These are phyloP conservation scores for Pedetes capensis DNA, from an alignment of 2,113 vertebrate genomes.

Conservation along the genomic window DNA sequence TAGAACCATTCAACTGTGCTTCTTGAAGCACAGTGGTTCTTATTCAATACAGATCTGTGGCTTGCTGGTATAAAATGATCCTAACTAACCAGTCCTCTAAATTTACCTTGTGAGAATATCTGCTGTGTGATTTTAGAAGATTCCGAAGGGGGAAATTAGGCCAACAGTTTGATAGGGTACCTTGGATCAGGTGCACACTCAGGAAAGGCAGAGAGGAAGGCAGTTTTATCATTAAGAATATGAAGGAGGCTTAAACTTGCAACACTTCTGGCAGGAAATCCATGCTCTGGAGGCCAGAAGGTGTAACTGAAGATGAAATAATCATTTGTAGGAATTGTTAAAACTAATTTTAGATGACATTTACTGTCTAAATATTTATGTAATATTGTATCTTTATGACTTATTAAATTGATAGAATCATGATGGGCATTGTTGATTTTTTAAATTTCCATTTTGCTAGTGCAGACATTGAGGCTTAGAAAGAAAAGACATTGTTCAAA, in stretches of 20 bases:
- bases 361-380: too few species aligned
- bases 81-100: neutral
- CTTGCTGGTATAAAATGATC: neutral
- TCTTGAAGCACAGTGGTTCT: rapidly evolving
- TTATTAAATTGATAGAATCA: neutral
- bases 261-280: neutral
- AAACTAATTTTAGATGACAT: neutral
- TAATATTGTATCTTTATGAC: too few species aligned
- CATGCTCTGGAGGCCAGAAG: neutral
- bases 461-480: rapidly evolving
- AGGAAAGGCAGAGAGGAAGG: neutral
- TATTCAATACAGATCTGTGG: neutral
- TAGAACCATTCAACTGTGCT: neutral
- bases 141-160: neutral
- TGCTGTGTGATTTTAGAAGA: too few species aligned
- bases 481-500: neutral
- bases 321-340: neutral
- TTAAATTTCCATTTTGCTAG: neutral
- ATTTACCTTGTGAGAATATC: neutral
- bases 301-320: too few species aligned
- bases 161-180: rapidly evolving
- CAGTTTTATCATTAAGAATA: rapidly evolving
- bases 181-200: rapidly evolving
- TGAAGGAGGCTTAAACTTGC: rapidly evolving
- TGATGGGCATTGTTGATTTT: too few species aligned